phyloP scores from a whole-genome alignment of 2,113 vertebrate species.

The Aptenodytes patagonicus region DNA sequence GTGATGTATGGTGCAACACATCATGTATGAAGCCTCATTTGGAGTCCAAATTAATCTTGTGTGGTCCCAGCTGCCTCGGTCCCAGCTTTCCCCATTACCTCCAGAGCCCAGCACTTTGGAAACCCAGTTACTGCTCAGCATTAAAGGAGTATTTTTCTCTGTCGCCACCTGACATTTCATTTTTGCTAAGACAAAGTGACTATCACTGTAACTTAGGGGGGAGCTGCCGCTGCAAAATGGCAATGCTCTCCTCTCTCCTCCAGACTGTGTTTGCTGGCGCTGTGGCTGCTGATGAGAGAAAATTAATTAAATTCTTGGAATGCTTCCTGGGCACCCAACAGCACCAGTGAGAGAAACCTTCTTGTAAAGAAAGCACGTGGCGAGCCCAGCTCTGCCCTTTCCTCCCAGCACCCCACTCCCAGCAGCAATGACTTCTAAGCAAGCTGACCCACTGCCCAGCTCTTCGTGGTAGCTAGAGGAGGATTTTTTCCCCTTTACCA shows the following conservation, averaged over 20 bases:
- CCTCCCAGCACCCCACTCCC: background rate
- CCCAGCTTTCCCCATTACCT: background rate
- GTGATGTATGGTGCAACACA: background rate
- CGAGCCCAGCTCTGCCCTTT: background rate
- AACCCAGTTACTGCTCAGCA: background rate
- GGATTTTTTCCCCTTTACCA: background rate
- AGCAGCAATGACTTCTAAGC: background rate
- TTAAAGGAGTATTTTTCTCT: conserved; percentile 6
- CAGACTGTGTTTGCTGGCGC: background rate
- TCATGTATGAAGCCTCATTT: background rate
- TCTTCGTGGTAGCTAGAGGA: background rate
- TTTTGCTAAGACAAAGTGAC: conserved; percentile 37
- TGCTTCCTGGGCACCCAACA: background rate
- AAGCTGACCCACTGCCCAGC: background rate
- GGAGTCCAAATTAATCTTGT: background rate
- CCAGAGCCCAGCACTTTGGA: background rate
- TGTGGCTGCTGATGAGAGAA: background rate
- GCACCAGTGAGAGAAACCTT: background rate
- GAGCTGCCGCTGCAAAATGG: background rate
- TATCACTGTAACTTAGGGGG: background rate
- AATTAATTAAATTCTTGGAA: conserved; percentile 14
- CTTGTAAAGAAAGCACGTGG: background rate
- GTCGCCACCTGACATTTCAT: background rate
- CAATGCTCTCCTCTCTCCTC: background rate
- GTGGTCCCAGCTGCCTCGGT: background rate